Evolutionary conservation across 2,797 vertebrate species (phyloP).

Genomic region (Manis pentadactyla): DNA sequence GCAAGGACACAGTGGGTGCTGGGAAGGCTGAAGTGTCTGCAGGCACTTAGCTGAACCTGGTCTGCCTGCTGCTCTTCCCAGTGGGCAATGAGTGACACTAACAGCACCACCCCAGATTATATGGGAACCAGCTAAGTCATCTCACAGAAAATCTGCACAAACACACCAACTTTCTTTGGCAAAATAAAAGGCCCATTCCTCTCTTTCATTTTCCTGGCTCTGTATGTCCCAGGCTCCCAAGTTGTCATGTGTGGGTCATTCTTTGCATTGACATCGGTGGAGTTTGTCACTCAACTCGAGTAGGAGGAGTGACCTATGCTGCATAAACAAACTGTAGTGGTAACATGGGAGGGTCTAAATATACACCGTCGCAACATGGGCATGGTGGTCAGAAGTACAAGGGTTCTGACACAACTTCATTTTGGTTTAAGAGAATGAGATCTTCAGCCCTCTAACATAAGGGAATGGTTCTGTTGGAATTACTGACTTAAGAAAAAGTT

Average conservation of each 20-base stretch:
- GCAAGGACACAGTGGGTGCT: not conserved
- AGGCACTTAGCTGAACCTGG: conserved; percentile 44
- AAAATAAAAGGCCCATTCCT: conserved; percentile 76
- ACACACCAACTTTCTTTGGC: conserved; percentile 69
- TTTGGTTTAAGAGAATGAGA: not conserved
- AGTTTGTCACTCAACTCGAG: conserved; percentile 58
- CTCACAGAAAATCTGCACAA: conserved; percentile 64
- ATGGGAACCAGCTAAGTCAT: conserved; percentile 75
- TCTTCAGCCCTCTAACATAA: not conserved
- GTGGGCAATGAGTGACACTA: not conserved
- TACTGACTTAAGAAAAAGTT: conserved; percentile 48
- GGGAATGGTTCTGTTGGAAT: not conserved
- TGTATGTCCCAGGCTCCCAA: not conserved
- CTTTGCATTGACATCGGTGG: conserved; percentile 43
- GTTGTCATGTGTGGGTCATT: conserved; percentile 50
- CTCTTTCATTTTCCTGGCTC: conserved; percentile 77
- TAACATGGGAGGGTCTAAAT: not conserved
- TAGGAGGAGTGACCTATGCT: conserved; percentile 59
- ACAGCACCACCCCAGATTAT: conserved; percentile 60
- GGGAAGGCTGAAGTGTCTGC: not conserved
- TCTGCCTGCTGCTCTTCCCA: conserved; percentile 6
- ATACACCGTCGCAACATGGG: not conserved
- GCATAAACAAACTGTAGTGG: conserved; percentile 31
- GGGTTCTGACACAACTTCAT: not conserved
- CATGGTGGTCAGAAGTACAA: not conserved